These are phyloP conservation scores for Pocillopora verrucosa DNA, from an alignment of 64 coral and sea anemone species.

Conservation along the genomic window DNA sequence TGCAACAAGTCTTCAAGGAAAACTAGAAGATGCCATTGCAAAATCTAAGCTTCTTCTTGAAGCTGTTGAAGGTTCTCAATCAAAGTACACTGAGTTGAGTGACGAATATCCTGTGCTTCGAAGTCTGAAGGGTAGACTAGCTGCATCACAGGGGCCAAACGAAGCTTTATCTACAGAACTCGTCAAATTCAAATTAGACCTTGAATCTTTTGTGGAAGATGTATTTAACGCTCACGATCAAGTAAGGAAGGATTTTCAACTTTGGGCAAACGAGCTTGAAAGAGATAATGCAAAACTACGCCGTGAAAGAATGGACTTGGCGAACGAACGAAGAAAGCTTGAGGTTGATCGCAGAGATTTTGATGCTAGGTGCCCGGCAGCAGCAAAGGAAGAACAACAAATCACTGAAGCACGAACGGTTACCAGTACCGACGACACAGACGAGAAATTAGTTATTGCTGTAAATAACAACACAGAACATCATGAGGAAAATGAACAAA, in stretches of 20 bases:
- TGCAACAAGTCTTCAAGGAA: slow-evolving; percentile 45
- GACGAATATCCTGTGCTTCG: slow-evolving; percentile 14
- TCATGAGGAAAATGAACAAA: neutral
- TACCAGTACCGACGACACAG: neutral
- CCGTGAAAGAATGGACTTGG: slow-evolving; percentile 21
- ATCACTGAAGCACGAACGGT: neutral
- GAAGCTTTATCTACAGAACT: slow-evolving; percentile 50
- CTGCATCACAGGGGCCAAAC: slow-evolving; percentile 37
- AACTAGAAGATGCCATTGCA: slow-evolving; percentile 59
- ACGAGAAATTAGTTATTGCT: neutral
- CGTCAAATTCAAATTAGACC: slow-evolving; percentile 51
- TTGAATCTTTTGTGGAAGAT: slow-evolving; percentile 36
- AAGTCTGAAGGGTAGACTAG: slow-evolving; percentile 5
- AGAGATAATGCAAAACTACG: slow-evolving; percentile 10
- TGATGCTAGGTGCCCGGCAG: neutral
- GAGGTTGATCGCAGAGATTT: slow-evolving; percentile 7
- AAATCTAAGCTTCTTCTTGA: slow-evolving; percentile 45
- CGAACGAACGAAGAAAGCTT: neutral
- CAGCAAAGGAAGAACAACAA: neutral
- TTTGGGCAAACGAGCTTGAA: slow-evolving; percentile 27
- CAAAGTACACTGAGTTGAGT: slow-evolving; percentile 6
- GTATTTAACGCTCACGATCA: slow-evolving; percentile 35
- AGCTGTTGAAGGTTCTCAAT: slow-evolving; percentile 40
- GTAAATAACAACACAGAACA: neutral
- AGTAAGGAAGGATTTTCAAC: slow-evolving; percentile 46